phyloP scores from a whole-genome alignment of 2,888 invertebrate genomes.

The Drosophila meridionalis region DNA sequence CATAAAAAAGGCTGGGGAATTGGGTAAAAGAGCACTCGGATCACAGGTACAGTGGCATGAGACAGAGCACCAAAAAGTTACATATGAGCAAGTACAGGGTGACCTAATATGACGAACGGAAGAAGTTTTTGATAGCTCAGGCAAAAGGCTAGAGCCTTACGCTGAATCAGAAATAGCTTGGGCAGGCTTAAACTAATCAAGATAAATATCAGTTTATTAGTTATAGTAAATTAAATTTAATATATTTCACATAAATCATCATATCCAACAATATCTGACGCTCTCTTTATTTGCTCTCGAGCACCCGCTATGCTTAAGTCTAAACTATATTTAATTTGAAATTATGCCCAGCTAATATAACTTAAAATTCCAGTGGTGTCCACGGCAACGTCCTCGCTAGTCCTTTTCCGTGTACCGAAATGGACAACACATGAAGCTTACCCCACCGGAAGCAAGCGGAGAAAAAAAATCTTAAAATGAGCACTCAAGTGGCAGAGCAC shows the following conservation, averaged over 20 bases:
- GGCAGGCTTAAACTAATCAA: background rate
- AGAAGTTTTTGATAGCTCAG: too few relatives aligned
- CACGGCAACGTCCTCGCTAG: constrained; percentile 33
- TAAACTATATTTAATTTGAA: constrained; percentile 73
- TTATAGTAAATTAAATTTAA: background rate
- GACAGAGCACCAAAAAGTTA: constrained; percentile 23
- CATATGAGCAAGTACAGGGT: constrained; percentile 46
- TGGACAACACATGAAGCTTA: constrained; percentile 51
- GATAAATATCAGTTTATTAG: background rate
- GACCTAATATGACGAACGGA: constrained; percentile 8
- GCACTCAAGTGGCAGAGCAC: constrained; percentile 68
- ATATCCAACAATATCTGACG: background rate
- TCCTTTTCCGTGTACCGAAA: constrained; percentile 29
- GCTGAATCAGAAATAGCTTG: background rate
- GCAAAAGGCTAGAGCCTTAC: background rate
- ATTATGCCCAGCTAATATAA: constrained; percentile 74
- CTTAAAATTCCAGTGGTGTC: constrained; percentile 76
- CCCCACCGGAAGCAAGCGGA: constrained; percentile 51
- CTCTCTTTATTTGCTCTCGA: background rate
- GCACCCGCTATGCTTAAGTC: constrained; percentile 39
- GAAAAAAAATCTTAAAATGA: constrained; percentile 68
- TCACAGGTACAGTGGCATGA: constrained; percentile 25
- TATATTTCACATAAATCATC: background rate
- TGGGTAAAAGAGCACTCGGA: constrained; percentile 15
- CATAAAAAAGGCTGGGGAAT: constrained; percentile 26